A percentile compares a stretch with the other conserved stretches of the same genome.
Evolutionary conservation across 2,888 invertebrate genomes (phyloP).

Genomic region (Pseudanteris insignis): DNA sequence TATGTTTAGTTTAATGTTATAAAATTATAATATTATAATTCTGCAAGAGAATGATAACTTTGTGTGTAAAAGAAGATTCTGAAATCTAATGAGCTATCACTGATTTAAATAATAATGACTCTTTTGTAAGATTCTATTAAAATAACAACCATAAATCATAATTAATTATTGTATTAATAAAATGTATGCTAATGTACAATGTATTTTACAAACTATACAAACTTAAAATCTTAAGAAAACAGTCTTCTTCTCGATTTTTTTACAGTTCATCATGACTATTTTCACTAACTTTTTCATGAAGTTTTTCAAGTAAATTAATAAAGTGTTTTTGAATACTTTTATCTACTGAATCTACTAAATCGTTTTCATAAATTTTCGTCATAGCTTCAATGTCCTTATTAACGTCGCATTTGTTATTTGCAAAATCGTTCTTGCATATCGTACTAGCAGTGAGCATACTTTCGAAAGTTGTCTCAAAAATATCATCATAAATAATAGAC

Average conservation of each 20-base stretch:
- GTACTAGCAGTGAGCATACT: constrained; percentile 54
- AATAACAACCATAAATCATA: too few species aligned
- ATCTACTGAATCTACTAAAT: not conserved
- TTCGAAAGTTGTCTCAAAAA: constrained; percentile 60
- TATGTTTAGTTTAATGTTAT: too few species aligned
- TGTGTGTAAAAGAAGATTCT: too few species aligned
- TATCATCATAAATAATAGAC: constrained; percentile 60
- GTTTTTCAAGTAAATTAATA: not conserved
- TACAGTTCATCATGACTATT: constrained; percentile 19
- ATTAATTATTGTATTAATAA: too few species aligned
- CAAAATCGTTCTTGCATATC: constrained; percentile 53
- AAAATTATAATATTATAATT: too few species aligned
- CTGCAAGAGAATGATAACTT: too few species aligned
- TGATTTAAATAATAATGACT: too few species aligned
- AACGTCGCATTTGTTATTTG: constrained; percentile 37
- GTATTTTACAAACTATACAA: constrained; percentile 5
- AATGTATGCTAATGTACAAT: too few species aligned
- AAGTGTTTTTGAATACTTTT: constrained; percentile 1
- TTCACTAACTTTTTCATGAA: not conserved
- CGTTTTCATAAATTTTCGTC: constrained; percentile 1
- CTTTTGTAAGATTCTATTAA: too few species aligned
- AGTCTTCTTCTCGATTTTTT: constrained; percentile 4
- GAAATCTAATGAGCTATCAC: too few species aligned
- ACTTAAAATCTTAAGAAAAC: not conserved
- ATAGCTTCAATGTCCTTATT: constrained; percentile 6